A percentile compares a stretch with the other conserved stretches of the same genome.
Conservation (phyloP, 2,797 vertebrate genomes). For the Holocentrus rufus region DNA sequence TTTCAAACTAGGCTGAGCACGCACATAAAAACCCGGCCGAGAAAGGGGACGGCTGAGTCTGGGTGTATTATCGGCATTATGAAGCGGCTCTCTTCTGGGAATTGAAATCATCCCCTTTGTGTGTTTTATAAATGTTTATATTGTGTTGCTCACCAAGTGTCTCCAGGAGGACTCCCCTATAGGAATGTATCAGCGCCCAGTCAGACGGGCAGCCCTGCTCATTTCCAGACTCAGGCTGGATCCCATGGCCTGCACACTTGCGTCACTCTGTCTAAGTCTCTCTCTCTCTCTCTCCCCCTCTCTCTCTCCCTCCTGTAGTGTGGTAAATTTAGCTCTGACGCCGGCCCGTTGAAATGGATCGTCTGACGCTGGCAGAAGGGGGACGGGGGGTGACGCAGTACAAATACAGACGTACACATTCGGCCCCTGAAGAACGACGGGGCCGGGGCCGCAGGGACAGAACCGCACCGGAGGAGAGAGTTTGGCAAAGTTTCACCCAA, state of each 20-base stretch:
- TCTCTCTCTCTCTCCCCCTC: slow-evolving; percentile 1
- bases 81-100: slow-evolving; percentile 23
- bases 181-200: slow-evolving; percentile 58
- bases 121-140: slow-evolving; percentile 55
- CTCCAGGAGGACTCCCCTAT: slow-evolving; percentile 44
- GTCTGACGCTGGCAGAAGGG: slow-evolving; percentile 47
- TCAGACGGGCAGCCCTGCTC: slow-evolving; percentile 46
- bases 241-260: slow-evolving; percentile 42
- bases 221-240: slow-evolving; percentile 51
- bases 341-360: slow-evolving; percentile 55
- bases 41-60: neutral
- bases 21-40: neutral
- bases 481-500: slow-evolving; percentile 1
- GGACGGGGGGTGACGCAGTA: slow-evolving; percentile 27
- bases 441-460: neutral
- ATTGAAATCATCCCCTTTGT: slow-evolving; percentile 37
- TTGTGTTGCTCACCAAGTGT: slow-evolving; percentile 51
- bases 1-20: neutral
- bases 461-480: neutral
- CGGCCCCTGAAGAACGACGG: slow-evolving; percentile 1
- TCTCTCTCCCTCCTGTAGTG: slow-evolving; percentile 14
- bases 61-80: neutral
- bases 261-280: slow-evolving; percentile 40
- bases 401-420: slow-evolving; percentile 44
- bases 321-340: slow-evolving; percentile 74